phyloP scores from a whole-genome alignment of 2,797 vertebrate genomes.

The Ctenopoma kingsleyae region DNA sequence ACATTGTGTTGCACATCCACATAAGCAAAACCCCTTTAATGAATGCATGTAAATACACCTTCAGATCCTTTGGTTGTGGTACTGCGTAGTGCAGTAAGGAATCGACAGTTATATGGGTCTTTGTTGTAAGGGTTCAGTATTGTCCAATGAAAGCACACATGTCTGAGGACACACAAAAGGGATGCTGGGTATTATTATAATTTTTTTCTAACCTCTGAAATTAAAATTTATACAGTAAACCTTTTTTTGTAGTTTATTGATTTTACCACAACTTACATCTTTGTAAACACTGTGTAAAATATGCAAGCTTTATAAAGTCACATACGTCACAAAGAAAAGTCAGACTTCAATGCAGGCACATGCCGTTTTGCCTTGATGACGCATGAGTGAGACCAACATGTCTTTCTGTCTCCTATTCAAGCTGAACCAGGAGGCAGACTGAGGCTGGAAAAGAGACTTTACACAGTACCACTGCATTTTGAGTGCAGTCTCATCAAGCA shows the following conservation, averaged over 20 bases:
- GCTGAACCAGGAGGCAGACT: conserved; percentile 13
- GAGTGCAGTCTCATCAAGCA: conserved; percentile 35
- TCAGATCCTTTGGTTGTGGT: conserved; percentile 84
- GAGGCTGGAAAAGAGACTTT: conserved; percentile 20
- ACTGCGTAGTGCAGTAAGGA: conserved; percentile 75
- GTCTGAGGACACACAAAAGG: conserved; percentile 76
- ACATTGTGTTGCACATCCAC: conserved; percentile 66
- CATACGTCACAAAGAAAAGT: conserved; percentile 81
- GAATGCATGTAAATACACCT: conserved; percentile 62
- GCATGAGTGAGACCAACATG: conserved; percentile 57
- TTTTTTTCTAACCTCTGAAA: conserved; percentile 69
- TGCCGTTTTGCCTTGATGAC: conserved; percentile 78
- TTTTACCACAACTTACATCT: conserved; percentile 82
- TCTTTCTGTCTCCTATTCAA: conserved; percentile 29
- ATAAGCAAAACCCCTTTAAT: conserved; percentile 38
- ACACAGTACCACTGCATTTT: conserved; percentile 18
- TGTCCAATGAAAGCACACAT: conserved; percentile 74
- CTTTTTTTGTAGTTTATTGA: conserved; percentile 76
- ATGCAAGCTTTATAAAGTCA: conserved; percentile 86
- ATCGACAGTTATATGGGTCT: conserved; percentile 70
- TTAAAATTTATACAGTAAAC: conserved; percentile 78
- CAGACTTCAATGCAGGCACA: conserved; percentile 82
- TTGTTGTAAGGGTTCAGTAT: conserved; percentile 54
- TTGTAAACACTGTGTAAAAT: conserved; percentile 87
- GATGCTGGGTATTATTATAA: conserved; percentile 58